Conservation (phyloP, 2,797 vertebrate genomes). For the Rachycentron canadum region DNA sequence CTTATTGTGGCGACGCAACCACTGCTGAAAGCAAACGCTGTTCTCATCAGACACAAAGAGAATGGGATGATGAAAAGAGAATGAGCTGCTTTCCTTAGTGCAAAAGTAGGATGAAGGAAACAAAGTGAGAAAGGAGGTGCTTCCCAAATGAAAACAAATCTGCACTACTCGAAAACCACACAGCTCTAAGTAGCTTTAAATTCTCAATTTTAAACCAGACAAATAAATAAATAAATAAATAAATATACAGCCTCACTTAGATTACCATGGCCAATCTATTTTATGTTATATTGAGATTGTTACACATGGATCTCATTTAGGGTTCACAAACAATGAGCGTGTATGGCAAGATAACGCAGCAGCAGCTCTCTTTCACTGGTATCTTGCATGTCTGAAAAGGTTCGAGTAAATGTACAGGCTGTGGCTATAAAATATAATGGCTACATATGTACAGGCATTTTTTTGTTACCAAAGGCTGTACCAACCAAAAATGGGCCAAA, state of each 20-base stretch:
- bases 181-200: slow-evolving; percentile 38
- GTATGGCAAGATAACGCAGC: not conserved
- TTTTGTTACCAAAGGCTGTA: slow-evolving; percentile 7
- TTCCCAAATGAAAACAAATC: slow-evolving; percentile 58
- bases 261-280: slow-evolving; percentile 5
- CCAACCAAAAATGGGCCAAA: slow-evolving; percentile 1
- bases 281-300: slow-evolving; percentile 15
- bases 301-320: slow-evolving; percentile 2
- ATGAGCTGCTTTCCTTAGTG: slow-evolving; percentile 29
- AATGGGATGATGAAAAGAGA: slow-evolving; percentile 57
- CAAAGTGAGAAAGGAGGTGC: slow-evolving; percentile 37
- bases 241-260: slow-evolving; percentile 13
- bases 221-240: slow-evolving; percentile 19
- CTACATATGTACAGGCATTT: not conserved
- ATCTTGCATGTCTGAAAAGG: not conserved
- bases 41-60: slow-evolving; percentile 54
- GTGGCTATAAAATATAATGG: too few species aligned
- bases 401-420: not conserved
- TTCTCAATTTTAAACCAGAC: slow-evolving; percentile 3
- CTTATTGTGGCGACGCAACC: slow-evolving; percentile 40
- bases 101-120: slow-evolving; percentile 44
- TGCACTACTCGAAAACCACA: slow-evolving; percentile 12
- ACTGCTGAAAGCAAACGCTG: slow-evolving; percentile 50
- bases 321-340: slow-evolving; percentile 29
- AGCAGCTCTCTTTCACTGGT: not conserved